These are phyloP conservation scores for Melanotus villosus DNA, from an alignment of 2,888 invertebrate genomes.

Conservation along the genomic window DNA sequence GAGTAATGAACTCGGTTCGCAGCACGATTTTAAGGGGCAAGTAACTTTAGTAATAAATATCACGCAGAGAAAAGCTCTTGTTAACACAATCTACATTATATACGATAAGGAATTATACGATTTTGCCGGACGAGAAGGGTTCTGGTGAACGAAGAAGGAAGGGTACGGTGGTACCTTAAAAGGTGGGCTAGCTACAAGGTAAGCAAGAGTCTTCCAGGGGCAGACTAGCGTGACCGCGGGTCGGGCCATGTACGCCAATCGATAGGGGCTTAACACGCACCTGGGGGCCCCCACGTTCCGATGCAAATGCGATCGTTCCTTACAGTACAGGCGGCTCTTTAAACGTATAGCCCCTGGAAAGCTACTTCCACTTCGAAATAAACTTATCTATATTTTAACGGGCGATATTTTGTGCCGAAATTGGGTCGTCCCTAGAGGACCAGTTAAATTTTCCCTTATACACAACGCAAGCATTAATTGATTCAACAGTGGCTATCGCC, in stretches of 20 bases:
- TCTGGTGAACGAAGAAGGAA: constrained; percentile 29
- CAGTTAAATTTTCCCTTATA: constrained; percentile 35
- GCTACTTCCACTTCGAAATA: constrained; percentile 37
- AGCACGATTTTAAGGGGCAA: constrained; percentile 33
- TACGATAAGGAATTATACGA: constrained; percentile 41
- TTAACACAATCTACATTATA: constrained; percentile 38
- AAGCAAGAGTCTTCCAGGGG: constrained; percentile 40
- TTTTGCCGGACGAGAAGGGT: constrained; percentile 28
- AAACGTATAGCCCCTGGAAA: constrained; percentile 34
- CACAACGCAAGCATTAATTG: constrained; percentile 33
- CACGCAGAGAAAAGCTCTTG: constrained; percentile 37
- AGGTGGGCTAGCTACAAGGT: constrained; percentile 36
- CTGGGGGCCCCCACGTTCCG: constrained; percentile 62
- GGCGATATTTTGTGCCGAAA: constrained; percentile 36
- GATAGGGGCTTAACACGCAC: constrained; percentile 64
- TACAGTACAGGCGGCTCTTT: constrained; percentile 37
- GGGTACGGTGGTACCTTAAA: constrained; percentile 21
- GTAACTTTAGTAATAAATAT: constrained; percentile 34
- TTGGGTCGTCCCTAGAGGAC: constrained; percentile 37
- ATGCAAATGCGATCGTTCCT: constrained; percentile 59
- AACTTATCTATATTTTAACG: constrained; percentile 43
- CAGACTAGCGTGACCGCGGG: constrained; percentile 57
- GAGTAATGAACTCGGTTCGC: constrained; percentile 31
- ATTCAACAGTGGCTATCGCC: constrained; percentile 34
- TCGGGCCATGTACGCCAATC: constrained; percentile 58